These are phyloP conservation scores for Ellobius talpinus DNA, from an alignment of 2,113 vertebrate genomes.

Conservation along the genomic window DNA sequence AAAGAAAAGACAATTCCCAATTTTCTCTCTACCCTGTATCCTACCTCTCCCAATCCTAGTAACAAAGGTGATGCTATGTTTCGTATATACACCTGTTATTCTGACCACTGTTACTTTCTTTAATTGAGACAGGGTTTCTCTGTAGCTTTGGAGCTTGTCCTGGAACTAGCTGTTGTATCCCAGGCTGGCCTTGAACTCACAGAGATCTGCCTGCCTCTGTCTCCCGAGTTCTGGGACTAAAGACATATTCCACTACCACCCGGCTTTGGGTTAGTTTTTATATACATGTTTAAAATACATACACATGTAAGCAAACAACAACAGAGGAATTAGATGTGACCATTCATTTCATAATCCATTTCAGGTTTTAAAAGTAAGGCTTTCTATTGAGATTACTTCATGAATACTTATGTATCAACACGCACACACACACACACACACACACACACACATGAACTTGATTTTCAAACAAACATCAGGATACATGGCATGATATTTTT, in stretches of 20 bases:
- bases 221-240: no score
- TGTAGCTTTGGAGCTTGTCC: no score
- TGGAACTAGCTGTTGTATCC: no score
- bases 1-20: neutral
- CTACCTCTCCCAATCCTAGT: neutral
- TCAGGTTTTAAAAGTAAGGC: conserved; percentile 8
- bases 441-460: neutral
- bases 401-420: neutral
- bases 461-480: conserved; percentile 12
- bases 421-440: neutral
- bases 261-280: neutral
- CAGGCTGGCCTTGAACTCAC: no score
- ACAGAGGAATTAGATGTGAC: neutral
- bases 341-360: neutral
- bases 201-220: no score
- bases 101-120: neutral
- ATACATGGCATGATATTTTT: neutral
- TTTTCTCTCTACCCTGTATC: neutral
- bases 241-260: no score
- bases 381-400: neutral
- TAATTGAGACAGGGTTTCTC: no score
- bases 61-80: neutral
- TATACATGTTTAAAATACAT: neutral
- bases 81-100: neutral
- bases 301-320: neutral